Percentiles rank a stretch among this genome's conserved stretches.
These are phyloP conservation scores for Chlorops oryzae DNA, from an alignment of 1,140 invertebrate genomes.

Conservation along the genomic window DNA sequence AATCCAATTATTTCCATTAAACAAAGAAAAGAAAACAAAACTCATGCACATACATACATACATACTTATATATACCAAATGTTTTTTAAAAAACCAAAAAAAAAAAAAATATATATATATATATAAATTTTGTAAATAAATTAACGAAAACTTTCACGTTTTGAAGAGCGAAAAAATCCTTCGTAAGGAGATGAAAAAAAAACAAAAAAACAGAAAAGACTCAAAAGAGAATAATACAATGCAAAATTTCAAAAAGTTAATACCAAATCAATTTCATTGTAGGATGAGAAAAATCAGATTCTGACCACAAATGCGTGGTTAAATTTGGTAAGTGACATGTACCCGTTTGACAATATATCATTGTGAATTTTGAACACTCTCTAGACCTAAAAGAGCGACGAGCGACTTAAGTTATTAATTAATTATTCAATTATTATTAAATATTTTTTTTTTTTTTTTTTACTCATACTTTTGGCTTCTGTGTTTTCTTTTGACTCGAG, in stretches of 20 bases:
- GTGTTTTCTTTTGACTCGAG: conserved; percentile 13
- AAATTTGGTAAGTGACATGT: conserved; percentile 86
- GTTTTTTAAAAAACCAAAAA: too few relatives aligned
- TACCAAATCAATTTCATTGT: conserved; percentile 48
- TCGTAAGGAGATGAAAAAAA: conserved; percentile 7
- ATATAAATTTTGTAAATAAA: conserved; percentile 1
- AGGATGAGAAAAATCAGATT: conserved; percentile 83
- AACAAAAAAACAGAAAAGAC: conserved; percentile 15
- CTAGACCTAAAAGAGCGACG: too few relatives aligned
- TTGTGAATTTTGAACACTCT: conserved; percentile 25
- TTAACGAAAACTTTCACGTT: neutral
- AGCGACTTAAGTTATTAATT: too few relatives aligned
- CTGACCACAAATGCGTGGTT: conserved; percentile 94
- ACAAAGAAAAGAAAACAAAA: neutral
- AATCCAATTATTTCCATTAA: conserved; percentile 9
- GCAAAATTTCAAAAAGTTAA: conserved; percentile 4
- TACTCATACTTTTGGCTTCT: too few relatives aligned
- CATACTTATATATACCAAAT: neutral
- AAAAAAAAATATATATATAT: too few relatives aligned
- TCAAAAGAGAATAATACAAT: conserved; percentile 9
- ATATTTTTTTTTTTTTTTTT: neutral
- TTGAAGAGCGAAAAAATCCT: conserved; percentile 3
- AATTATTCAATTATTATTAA: conserved; percentile 1
- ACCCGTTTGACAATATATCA: conserved; percentile 45
- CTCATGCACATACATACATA: neutral